phyloP scores from a whole-genome alignment of 1,140 invertebrate species.

The Apis mellifera region Amel_HAv3.1 CM009935.2:3524501-3525000 shows the following conservation, averaged over 20 bases:
- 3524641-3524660: not conserved
- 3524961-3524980: too few relatives aligned
- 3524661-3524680: not conserved
- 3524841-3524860: slow-evolving; percentile 36
- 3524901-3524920: not conserved
- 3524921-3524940: not conserved
- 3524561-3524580: not conserved
- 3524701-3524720: slow-evolving; percentile 10
- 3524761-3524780: slow-evolving; percentile 56
- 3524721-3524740: not conserved
- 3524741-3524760: slow-evolving; percentile 22
- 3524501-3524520: too few relatives aligned
- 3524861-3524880: slow-evolving; percentile 6
- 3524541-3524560: too few relatives aligned
- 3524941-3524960: not conserved
- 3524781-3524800: slow-evolving; percentile 47
- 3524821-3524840: slow-evolving; percentile 25
- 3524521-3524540: too few relatives aligned
- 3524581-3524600: too few relatives aligned
- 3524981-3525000: too few relatives aligned
- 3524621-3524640: not conserved
- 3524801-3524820: slow-evolving; percentile 27
- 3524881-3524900: slow-evolving; percentile 7
- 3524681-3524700: slow-evolving; percentile 24
- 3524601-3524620: not conserved